Base-by-base conservation (phyloP, 1,140 invertebrate species). In the Caenorhabditis tropicalis region DNA sequence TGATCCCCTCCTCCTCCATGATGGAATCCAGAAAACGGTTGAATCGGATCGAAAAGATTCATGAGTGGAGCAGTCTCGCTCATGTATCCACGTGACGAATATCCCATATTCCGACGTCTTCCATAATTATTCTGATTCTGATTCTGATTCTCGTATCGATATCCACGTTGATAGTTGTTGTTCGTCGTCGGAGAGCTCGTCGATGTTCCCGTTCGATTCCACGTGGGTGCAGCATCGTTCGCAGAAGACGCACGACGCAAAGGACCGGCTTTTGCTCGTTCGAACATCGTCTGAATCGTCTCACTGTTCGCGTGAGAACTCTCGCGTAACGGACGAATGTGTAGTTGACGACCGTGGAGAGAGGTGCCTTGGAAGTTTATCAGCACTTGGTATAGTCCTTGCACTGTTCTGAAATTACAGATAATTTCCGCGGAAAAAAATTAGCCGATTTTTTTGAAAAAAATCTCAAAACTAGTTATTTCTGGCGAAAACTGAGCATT, bases 321-420 rank as follows among this genome's bases (percentile, higher is more conserved):
- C 16, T 74, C 65, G 1, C 65, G 36, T 6, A 74, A 15, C n/a
- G 65, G 65, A 27, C 65, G 65, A 74, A 74, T 74, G 36, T 74
- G 65, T 12, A 74, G 36, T 10, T 74, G 65, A 7, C 65, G 33
- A 12, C 65, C 65, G 21, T 74, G 65, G 7, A 74, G 65, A 43
- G 21, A n/a, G 4, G 65, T 74, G 33, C 65, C 65, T 74, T 74
- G 65, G 36, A 74, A 74, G 36, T 46, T 74, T 16, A 43, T 15
- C 36, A 74, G 65, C 65, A 74, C 65, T 46, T 74, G 65, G 10
- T 74, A 74, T 9, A 74, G 65, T 1, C 65, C 65, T 15, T 43
- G 6, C 1, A 74, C 65, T 21, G 65, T 74, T 74, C 65, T 74
- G 36, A 43, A 46, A 74, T 43, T 24, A 65, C 36, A 4, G 4